Evolutionary conservation across 2,888 invertebrate species (phyloP).

Genomic region (Rhopalosiphum nymphaeae): DNA sequence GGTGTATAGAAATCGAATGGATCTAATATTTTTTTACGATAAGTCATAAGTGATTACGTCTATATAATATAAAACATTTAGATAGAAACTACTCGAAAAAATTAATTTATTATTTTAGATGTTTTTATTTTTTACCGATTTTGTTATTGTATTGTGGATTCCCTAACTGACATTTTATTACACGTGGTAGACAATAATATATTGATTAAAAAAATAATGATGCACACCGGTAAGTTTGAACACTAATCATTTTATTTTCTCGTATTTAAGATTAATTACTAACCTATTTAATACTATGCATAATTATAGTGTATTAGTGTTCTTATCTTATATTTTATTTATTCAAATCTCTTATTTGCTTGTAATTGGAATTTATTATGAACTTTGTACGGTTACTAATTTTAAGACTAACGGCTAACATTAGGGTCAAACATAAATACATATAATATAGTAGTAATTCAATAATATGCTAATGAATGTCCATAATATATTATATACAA

Average conservation of each 20-base stretch:
- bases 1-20: neutral
- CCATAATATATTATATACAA: neutral
- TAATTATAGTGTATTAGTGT: neutral
- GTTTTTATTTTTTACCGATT: neutral
- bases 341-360: neutral
- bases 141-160: neutral
- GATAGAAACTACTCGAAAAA: neutral
- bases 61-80: neutral
- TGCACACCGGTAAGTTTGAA: neutral
- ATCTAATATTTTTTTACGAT: neutral
- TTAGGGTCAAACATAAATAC: neutral
- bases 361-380: neutral
- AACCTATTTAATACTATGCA: neutral
- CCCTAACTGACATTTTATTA: neutral
- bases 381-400: neutral
- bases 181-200: neutral
- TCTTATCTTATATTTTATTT: neutral
- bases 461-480: too few species aligned
- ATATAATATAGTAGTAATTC: neutral
- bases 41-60: neutral
- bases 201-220: neutral
- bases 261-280: neutral
- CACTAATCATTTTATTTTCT: neutral
- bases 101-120: neutral
- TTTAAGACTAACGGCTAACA: neutral